Conservation (phyloP, 2,888 invertebrate species). For the Drosophila parthenogenetica region DNA sequence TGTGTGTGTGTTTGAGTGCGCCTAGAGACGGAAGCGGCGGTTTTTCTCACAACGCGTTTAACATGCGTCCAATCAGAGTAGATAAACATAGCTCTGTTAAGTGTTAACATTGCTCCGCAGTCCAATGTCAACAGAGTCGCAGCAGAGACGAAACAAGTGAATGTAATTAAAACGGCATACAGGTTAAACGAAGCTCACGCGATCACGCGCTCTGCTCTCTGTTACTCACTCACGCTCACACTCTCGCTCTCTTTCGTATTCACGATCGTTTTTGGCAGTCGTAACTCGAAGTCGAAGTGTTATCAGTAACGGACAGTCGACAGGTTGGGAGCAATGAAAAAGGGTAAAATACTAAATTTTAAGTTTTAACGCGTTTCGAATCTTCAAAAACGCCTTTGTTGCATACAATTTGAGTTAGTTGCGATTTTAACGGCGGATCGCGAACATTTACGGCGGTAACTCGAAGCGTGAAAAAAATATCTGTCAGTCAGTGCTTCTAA, state of each 20-base stretch:
- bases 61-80: slow-evolving; percentile 70
- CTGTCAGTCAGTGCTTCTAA: slow-evolving; percentile 34
- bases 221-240: background rate
- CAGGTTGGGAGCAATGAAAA: slow-evolving; percentile 46
- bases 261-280: slow-evolving; percentile 48
- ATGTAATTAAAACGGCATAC: slow-evolving; percentile 54
- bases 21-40: slow-evolving; percentile 22
- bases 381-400: slow-evolving; percentile 70
- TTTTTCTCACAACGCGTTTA: slow-evolving; percentile 51
- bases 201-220: slow-evolving; percentile 5
- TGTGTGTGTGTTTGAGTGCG: slow-evolving; percentile 10
- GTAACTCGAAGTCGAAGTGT: slow-evolving; percentile 68
- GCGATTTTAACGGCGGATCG: slow-evolving; percentile 62
- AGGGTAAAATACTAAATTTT: slow-evolving; percentile 60
- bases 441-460: slow-evolving; percentile 44
- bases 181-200: slow-evolving; percentile 17
- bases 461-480: background rate
- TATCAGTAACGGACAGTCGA: slow-evolving; percentile 51
- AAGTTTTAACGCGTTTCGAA: slow-evolving; percentile 63
- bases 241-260: slow-evolving; percentile 3
- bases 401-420: slow-evolving; percentile 66
- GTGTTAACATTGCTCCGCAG: slow-evolving; percentile 50
- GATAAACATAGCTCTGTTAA: slow-evolving; percentile 72
- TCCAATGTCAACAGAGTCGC: slow-evolving; percentile 57
- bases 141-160: slow-evolving; percentile 47